Evolutionary conservation across 2,888 invertebrate genomes (phyloP), one percentile per base, ranked within the genome.

Genomic region (Mythimna lalbum): DNA sequence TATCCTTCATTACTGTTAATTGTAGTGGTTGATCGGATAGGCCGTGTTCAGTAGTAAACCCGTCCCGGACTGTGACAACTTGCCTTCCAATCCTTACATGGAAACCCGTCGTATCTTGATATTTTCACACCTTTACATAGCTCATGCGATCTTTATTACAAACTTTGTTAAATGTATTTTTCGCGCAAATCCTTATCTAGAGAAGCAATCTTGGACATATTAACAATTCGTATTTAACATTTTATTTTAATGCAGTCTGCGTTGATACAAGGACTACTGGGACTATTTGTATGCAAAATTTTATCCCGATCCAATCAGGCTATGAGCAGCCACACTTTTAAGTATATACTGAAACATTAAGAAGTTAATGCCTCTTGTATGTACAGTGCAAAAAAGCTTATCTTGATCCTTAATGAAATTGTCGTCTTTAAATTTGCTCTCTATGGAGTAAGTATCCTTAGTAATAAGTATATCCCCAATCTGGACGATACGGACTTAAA

Each of bases 221-320:
- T 53, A 60, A 67, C 47, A 61, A 50, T 78, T 70, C 60, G 65
- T 33, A 60, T 69, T 64, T 59, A 67, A 67, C 33, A 52, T 66
- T 75, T 66, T 47, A 65, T 66, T 72, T 75, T 47, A 57, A 52
- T n/a, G 53, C 14, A 53, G 50, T 57, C 27, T 61, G 27, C 21
- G 53, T 76, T 72, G 23, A 64, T 66, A 31, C 73, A 73, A 59
- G 49, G 67, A 49, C 57, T 70, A 50, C 27, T 69, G 65, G 66
- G 39, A 74, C 70, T 81, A 81, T 82, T 82, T 75, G 63, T 66
- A 78, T 82, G 82, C 79, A 75, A 76, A 82, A 69, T 62, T 33
- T 70, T 82, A 70, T 70, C 60, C 55, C 23, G 68, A 78, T 68
- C 63, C 65, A 66, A 76, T 78, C 79, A 27, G 67, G 36, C 63